These are phyloP conservation scores for Ectemnius continuus DNA, from an alignment of 2,888 invertebrate species.

Conservation along the genomic window DNA sequence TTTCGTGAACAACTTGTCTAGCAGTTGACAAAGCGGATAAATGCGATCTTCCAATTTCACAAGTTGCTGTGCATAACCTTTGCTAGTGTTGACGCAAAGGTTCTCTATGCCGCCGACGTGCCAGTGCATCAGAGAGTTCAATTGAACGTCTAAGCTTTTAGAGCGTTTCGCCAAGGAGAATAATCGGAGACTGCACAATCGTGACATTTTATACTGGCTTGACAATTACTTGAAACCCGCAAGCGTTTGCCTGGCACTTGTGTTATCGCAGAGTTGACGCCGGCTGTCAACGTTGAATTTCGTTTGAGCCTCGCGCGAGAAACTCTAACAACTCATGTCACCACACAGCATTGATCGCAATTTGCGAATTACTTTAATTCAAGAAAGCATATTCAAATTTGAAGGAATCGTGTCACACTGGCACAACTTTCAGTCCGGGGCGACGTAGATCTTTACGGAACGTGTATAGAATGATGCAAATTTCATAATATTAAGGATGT, in stretches of 20 bases:
- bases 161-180: slow-evolving; percentile 26
- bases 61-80: slow-evolving; percentile 64
- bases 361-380: too few relatives aligned
- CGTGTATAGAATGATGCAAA: too few relatives aligned
- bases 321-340: neutral
- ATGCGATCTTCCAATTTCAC: slow-evolving; percentile 25
- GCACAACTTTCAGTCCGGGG: too few relatives aligned
- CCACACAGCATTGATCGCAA: neutral
- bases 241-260: too few relatives aligned
- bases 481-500: too few relatives aligned
- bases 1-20: slow-evolving; percentile 24
- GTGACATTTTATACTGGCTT: slow-evolving; percentile 59
- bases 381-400: too few relatives aligned
- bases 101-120: slow-evolving; percentile 27
- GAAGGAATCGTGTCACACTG: too few relatives aligned
- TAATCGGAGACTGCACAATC: slow-evolving; percentile 52
- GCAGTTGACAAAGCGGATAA: slow-evolving; percentile 47
- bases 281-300: neutral
- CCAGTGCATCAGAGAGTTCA: slow-evolving; percentile 30
- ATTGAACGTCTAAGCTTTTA: slow-evolving; percentile 35
- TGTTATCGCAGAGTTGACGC: neutral
- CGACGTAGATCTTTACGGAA: too few relatives aligned
- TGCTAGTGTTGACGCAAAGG: slow-evolving; percentile 24
- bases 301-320: too few relatives aligned
- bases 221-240: neutral